Base-by-base conservation (phyloP, 2,113 vertebrate species). In the Tylochromis polylepis region DNA sequence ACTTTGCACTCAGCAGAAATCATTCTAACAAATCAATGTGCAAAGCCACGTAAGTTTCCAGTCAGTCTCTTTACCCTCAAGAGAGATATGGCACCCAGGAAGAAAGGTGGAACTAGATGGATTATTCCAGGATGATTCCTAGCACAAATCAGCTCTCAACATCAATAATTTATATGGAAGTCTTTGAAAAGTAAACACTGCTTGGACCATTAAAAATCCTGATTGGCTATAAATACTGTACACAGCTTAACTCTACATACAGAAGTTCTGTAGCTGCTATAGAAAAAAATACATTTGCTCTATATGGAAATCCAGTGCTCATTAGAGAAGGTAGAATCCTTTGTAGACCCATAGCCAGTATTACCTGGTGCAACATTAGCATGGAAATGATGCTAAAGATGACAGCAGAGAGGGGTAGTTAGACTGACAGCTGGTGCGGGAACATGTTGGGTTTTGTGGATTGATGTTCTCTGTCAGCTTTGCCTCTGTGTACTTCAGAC, bases 121-220 rank as follows among this genome's bases (percentile, higher is more conserved):
- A 93, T 94, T 93, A 92, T 89, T 91, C 85, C 7, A 41, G 83
- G 70, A 84, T 88, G 94, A 95, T 95, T 94, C 89, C 83, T 82
- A 86, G 88, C 92, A 91, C 87, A 93, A 94, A 92, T 92, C 92
- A 86, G 81, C 88, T 85, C 36, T 6, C 86, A 86, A 24, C 75
- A 95, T 96, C 91, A 94, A 95, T 95, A 95, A 95, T 96, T 95
- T 91, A 96, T 93, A 92, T 86, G 87, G 53, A 90, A 94, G 88
- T 87, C 91, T 94, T 94, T 93, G 90, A 91, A 94, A 91, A 94
- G 95, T 94, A 95, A 96, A 94, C 91, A 94, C 82, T 83, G 75
- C 85, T 93, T 88, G 93, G 90, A 85, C 94, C 93, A 93, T 95
- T 94, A 95, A 70, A 84, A 90, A 87, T 78, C 80, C 82, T 84